Conservation (phyloP, 2,888 invertebrate genomes). For the Galerucella calmariensis region DNA sequence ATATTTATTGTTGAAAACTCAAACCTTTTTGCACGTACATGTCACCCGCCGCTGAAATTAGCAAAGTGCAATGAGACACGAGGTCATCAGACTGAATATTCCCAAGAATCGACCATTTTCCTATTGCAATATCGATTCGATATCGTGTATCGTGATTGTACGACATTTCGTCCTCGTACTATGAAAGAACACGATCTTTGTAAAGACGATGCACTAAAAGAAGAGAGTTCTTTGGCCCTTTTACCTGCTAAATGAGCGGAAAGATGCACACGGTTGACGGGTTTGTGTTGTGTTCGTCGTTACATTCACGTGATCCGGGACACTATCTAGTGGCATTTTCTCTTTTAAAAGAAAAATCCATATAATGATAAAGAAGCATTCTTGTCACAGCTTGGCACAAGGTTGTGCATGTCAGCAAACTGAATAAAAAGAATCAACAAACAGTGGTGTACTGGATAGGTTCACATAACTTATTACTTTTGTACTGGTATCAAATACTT, state of each 20-base stretch:
- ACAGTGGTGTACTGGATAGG: background rate
- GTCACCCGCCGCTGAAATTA: background rate
- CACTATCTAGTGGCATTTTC: slow-evolving; percentile 22
- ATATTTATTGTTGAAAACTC: background rate
- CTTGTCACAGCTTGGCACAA: slow-evolving; percentile 50
- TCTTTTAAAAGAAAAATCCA: slow-evolving; percentile 32
- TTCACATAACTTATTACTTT: no score
- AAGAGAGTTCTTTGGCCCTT: slow-evolving; percentile 19
- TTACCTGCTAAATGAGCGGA: slow-evolving; percentile 23
- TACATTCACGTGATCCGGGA: slow-evolving; percentile 28
- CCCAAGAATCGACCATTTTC: slow-evolving; percentile 12
- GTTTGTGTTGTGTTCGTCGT: slow-evolving; percentile 21
- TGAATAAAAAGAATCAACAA: slow-evolving; percentile 33
- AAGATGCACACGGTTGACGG: slow-evolving; percentile 32
- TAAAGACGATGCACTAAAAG: slow-evolving; percentile 4
- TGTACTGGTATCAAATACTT: no score
- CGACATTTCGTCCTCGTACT: slow-evolving; percentile 3
- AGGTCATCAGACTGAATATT: slow-evolving; percentile 19
- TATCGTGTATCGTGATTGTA: slow-evolving; percentile 31
- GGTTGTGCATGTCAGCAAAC: slow-evolving; percentile 43
- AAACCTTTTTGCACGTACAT: background rate
- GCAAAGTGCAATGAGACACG: slow-evolving; percentile 3
- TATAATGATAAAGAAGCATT: slow-evolving; percentile 39
- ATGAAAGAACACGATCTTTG: slow-evolving; percentile 15
- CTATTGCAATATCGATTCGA: slow-evolving; percentile 12